phyloP scores from a whole-genome alignment of 2,888 invertebrate species.

The Plebejus melissa region DNA sequence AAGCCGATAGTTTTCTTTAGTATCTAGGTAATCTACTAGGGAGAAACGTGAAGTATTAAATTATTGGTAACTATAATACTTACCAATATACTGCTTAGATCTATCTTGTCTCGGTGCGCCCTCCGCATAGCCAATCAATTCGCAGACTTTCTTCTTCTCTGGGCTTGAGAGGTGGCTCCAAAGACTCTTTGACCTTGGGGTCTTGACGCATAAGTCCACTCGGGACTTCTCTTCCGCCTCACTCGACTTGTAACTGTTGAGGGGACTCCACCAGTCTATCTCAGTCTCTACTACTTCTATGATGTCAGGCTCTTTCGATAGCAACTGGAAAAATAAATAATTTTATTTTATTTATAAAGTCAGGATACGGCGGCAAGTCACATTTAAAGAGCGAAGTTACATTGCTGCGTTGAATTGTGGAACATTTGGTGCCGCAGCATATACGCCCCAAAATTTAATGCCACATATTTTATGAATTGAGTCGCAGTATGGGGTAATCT shows the following conservation, averaged over 20 bases:
- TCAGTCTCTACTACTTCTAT: conserved; percentile 71
- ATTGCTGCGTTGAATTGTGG: too few relatives aligned
- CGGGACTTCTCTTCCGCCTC: conserved; percentile 50
- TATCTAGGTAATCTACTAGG: too few relatives aligned
- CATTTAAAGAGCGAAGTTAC: too few relatives aligned
- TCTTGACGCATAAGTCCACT: conserved; percentile 73
- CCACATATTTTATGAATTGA: too few relatives aligned
- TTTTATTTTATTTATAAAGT: too few relatives aligned
- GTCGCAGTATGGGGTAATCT: too few relatives aligned
- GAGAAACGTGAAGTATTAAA: too few relatives aligned
- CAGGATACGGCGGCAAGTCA: too few relatives aligned
- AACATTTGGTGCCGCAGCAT: too few relatives aligned
- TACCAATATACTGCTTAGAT: conserved; percentile 80
- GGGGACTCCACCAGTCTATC: conserved; percentile 69
- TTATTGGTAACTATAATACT: conserved; percentile 33
- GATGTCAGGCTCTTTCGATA: conserved; percentile 64
- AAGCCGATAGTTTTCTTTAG: too few relatives aligned
- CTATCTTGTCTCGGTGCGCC: conserved; percentile 69
- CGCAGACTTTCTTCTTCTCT: conserved; percentile 80
- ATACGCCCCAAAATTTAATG: too few relatives aligned
- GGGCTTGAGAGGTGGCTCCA: conserved; percentile 82
- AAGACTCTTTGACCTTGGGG: conserved; percentile 72
- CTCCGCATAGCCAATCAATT: conserved; percentile 81
- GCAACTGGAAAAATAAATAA: conserved; percentile 45
- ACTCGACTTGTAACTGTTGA: conserved; percentile 48